Evolutionary conservation across 2,888 invertebrate species (phyloP), one percentile per base, ranked within the genome.

Genomic region (Tillus elongatus): DNA sequence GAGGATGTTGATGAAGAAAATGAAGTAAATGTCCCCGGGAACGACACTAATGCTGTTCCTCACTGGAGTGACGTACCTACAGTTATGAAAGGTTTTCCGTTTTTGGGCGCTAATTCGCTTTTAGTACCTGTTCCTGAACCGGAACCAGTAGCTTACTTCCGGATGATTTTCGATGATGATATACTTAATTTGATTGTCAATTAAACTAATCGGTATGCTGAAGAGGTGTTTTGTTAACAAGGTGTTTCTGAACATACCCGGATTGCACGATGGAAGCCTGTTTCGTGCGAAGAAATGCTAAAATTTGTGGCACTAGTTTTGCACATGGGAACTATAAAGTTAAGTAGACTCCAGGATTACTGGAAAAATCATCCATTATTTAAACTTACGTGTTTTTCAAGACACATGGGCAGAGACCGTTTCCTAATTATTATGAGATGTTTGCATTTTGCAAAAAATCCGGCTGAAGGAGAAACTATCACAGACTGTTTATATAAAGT

Each of bases 381-480:
- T 13, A 13, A 13, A 8, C 6, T 19, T 19, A 16, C 35, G 10
- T 27, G 6, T 15, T 43, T 46, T 37, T 15, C 11, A 10, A 19
- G 33, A 26, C 28, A 32, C 14, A 42, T 46, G 39, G 44, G 44
- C 34, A 35, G 46, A 30, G 30, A 46, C 28, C 19, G 44, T 2
- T 44, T 41, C 32, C 19, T 44, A 15, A 11, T 43, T n/a, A 41
- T 44, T 31, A 32, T 44, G 16, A 35, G 45, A 35, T 41, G 39
- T 32, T 28, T 42, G 8, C 42, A 40, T 34, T 42, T 42, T 13
- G 35, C 29, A 10, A 30, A 39, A 14, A 16, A 35, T 16, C 30
- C 12, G 33, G 24, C 29, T 26, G 15, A 26, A n/a, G 32, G 14
- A 2, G 33, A 33, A 33, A 3, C 15, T 3, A 3, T 9, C 8